Evolutionary conservation across 1,140 invertebrate species (phyloP), one percentile per base, ranked within the genome.

Genomic region (Drosophila eugracilis): DNA sequence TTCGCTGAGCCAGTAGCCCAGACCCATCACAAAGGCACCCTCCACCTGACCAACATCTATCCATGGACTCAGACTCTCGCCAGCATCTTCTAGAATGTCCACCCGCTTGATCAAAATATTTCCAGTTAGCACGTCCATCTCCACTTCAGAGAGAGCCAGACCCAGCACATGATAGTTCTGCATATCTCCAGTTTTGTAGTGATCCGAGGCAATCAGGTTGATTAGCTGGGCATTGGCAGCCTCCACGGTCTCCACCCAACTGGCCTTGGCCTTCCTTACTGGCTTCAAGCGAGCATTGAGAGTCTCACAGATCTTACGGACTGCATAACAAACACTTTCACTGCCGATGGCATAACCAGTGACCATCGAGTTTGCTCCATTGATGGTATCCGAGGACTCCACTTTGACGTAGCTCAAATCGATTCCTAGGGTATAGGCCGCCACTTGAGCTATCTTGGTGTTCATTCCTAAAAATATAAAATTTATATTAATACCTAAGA

Each of bases 31-130:
- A 89, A 97, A 96, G 1, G 96, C 95, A 5, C 97, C 97, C 93
- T 98, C 97, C 66, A 94, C 92, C 92, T 98, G 97, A 21, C 97
- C 97, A n/a, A 98, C 92, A 89, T 98, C 97, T 21, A 97, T 92
- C 57, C 94, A 92, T 0, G 96, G 96, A 91, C 94, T 97, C 37
- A 97, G 85, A 90, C 95, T 96, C 58, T 94, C 92, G 1, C 96
- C 96, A 1, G 94, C 93, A 84, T 97, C 96, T 90, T 96, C 95
- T 4, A 96, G 81, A 26, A 97, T 84, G 91, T 97, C 96, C 0
- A 96, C 95, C 48, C 96, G 93, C 5, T 90, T 90, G 17, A 96
- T 86, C 63, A 94, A 75, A 66, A 94, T 94, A 75, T 94, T 94
- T 17, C 96, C 96, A 5, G 96, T 97, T 7, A 97, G 91, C n/a